Base-by-base conservation (phyloP, 1,140 invertebrate genomes). In the Drosophila tsacasi region DNA sequence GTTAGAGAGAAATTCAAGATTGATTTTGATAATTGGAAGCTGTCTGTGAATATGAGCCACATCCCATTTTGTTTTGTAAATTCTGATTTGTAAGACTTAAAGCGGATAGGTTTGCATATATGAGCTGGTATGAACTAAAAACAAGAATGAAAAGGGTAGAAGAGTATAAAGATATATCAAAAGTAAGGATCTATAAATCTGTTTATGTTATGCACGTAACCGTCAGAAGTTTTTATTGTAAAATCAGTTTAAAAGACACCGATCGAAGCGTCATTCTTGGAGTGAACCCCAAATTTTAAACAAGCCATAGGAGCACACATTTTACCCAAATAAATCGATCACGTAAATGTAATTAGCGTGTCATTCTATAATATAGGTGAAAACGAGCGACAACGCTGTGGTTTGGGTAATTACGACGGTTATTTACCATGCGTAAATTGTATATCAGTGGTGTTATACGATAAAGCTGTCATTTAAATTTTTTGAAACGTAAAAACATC, bases 1-100 rank as follows among this genome's bases (percentile, higher is more conserved):
- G 57, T 47, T 74, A 80, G 86, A 90, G 86, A 90, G 85, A 90
- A 74, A 80, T 72, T 87, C 76, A 90, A 90, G 81, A 90, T 90
- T 85, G 85, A 90, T 82, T 90, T 90, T 91, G 61, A 69, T 76
- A 82, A 85, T 89, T 90, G 85, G 81, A 69, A 81, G 50, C 55
- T 40, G 39, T 64, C 69, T 61, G 72, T 79, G 65, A 40, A 25
- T 42, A 60, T 66, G 62, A 55, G 25, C 19, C 57, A 72, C 52
- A 67, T 58, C 57, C 52, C 42, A 49, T 69, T 47, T 74, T 47
- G 62, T 79, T 83, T 79, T 76, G 69, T 69, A 40, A 35, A 44
- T 37, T 73, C 40, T 61, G 67, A 50, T 61, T 72, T 60, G 44
- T 61, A 27, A 19, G 21, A 46, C 23, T 69, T 55, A 21, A 63